Evolutionary conservation across 2,113 vertebrate species (phyloP), one percentile per base, ranked within the genome.

Genomic region (Barnardius zonarius): DNA sequence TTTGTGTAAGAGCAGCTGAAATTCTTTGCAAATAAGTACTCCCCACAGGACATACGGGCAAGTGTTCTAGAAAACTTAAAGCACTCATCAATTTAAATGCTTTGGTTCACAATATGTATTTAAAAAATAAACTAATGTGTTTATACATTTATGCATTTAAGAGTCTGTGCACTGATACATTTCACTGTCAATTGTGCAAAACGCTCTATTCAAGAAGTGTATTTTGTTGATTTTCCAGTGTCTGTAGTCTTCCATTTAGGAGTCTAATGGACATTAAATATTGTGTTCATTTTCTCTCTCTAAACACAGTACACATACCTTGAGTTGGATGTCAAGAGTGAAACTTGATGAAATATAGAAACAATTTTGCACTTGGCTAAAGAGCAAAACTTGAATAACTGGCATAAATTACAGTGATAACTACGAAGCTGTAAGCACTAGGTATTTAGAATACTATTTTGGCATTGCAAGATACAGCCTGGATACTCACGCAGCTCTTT

Each of bases 401-500:
- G 10, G 17, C 39, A 82, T 41, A 62, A 80, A 86, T 55, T 64
- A 55, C 35, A 48, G 11, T 17, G 28, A 30, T 88, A 59, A 59
- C 28, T 43, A 81, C 33, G 23, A 59, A 51, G 13, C 5, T 35
- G 10, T 5, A 52, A 33, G 51, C 48, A 87, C 3, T 2, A 43
- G 3, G 18, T 68, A 61, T 44, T 77, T 79, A 77, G 78, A 64
- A 73, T 35, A 54, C 14, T 25, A 33, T 80, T 62, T 62, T 88
- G 33, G 17, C 30, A 46, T 6, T 72, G 46, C 39, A 92, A 83
- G 59, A 76, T 17, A 44, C 11, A 52, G n/a, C 52, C 57, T 81
- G 33, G 63, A 94, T 92, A 99, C 98, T 98, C 96, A 99, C 99
- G 98, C n/a, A 99, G 98, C 91, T 99, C 99, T 96, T 99, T 99